Evolutionary conservation across 2,888 invertebrate genomes (phyloP).

Genomic region (Noctua pronuba): DNA sequence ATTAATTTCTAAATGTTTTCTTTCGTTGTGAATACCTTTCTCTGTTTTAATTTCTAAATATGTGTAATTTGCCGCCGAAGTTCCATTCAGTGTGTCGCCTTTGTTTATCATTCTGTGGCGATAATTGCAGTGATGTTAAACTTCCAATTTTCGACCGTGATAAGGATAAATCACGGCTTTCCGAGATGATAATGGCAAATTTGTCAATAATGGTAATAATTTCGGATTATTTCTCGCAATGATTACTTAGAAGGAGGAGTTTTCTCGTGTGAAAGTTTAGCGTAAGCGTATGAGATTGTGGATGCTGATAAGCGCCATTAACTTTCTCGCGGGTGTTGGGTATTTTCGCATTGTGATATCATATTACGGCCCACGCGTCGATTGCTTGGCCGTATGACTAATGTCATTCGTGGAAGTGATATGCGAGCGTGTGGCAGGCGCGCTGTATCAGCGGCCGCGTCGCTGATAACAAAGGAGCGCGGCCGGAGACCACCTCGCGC

Average conservation of each 20-base stretch:
- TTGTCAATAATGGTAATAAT: conserved; percentile 94
- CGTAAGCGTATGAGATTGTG: conserved; percentile 89
- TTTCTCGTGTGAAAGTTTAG: conserved; percentile 90
- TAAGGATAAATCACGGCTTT: conserved; percentile 92
- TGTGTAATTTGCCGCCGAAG: conserved; percentile 97
- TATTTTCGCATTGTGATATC: conserved; percentile 91
- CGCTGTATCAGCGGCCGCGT: conserved; percentile 82
- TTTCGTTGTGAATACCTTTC: conserved; percentile 88
- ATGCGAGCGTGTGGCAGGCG: conserved; percentile 85
- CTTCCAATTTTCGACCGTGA: conserved; percentile 94
- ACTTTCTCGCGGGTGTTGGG: conserved; percentile 91
- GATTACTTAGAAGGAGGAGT: conserved; percentile 77
- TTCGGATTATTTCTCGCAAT: conserved; percentile 75
- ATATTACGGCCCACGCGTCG: conserved; percentile 91
- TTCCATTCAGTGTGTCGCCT: conserved; percentile 98
- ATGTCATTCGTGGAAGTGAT: conserved; percentile 89
- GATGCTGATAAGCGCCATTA: conserved; percentile 91
- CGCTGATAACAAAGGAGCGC: conserved; percentile 89
- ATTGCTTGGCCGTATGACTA: conserved; percentile 89
- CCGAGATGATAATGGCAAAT: conserved; percentile 94
- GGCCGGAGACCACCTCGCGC: conserved; percentile 69
- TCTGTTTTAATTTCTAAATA: conserved; percentile 92
- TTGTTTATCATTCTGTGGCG: conserved; percentile 95
- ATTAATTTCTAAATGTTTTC: conserved; percentile 90
- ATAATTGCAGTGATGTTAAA: conserved; percentile 93